Evolutionary conservation across 2,113 vertebrate genomes (phyloP), one percentile per base, ranked within the genome.

Genomic region (Gnathonemus longibarbis): DNA sequence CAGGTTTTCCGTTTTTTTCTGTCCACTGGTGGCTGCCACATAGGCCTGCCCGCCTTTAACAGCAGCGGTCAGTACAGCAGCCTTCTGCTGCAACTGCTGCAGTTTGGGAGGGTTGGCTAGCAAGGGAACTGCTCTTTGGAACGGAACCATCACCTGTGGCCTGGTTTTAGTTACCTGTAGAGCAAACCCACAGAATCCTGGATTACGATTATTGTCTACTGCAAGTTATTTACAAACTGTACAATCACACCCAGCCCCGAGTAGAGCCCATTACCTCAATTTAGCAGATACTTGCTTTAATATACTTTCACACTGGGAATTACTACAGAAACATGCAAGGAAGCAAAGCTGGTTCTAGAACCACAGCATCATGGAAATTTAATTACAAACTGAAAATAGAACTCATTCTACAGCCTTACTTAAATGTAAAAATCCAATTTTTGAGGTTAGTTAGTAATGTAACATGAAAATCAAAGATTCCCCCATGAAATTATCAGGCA

Each of bases 41-140:
- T 93, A 94, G 13, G 92, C 91, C 91, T 95, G 95, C 17, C 92
- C 94, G 8, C 91, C 93, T 91, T 93, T 94, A 19, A 95, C 15
- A 8, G 93, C 92, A 84, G 94, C 84, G 2, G 89, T 91, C 88
- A 94, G 85, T 5, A 93, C 31, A 15, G 92, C 66, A 21, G 95
- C 91, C 66, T 92, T 92, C 35, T 95, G 93, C 62, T 94, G 94
- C 0, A 92, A 88, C 88, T 91, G 91, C 77, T 93, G 93, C 88
- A 93, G 91, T 91, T 88, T 94, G 46, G 88, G 56, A 19, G 87
- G 90, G 58, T 62, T 56, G 1, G 24, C 0, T 24, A 93, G 88
- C 31, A 92, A 91, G 0, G 86, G 19, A 9, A 27, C 2, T n/a
- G 92, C 87, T 13, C 90, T 92, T 50, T 91, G 91, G 0, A 94